Evolutionary conservation across 2,797 vertebrate species (phyloP).

Genomic region (Sphaeramia orbicularis): DNA sequence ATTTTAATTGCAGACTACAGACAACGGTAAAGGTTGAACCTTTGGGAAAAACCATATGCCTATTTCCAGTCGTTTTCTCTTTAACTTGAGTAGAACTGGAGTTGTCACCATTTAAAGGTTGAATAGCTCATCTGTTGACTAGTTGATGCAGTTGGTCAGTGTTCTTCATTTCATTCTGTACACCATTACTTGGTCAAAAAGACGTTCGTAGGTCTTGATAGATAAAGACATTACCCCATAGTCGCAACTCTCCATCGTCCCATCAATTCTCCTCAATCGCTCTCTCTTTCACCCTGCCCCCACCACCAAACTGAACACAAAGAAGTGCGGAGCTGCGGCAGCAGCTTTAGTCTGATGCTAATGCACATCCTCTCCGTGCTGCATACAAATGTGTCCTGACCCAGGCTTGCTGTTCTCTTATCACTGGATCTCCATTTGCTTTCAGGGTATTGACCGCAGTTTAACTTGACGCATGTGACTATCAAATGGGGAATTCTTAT

Average conservation of each 20-base stretch:
- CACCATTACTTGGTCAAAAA: conserved; percentile 44
- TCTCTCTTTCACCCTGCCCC: conserved; percentile 76
- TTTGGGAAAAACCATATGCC: neutral
- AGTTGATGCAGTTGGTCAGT: conserved; percentile 36
- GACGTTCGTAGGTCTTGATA: conserved; percentile 61
- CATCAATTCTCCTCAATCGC: conserved; percentile 65
- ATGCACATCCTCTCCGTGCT: conserved; percentile 83
- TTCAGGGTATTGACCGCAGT: conserved; percentile 69
- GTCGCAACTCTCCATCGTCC: conserved; percentile 86
- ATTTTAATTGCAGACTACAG: conserved; percentile 25
- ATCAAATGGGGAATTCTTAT: conserved; percentile 43
- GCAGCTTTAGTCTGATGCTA: conserved; percentile 87
- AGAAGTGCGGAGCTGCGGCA: conserved; percentile 81
- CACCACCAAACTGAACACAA: conserved; percentile 79
- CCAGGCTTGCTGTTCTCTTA: conserved; percentile 76
- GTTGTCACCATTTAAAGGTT: conserved; percentile 6
- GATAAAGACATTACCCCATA: conserved; percentile 56
- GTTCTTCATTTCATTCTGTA: conserved; percentile 34
- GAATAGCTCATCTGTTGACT: conserved; percentile 20
- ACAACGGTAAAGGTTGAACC: conserved; percentile 18
- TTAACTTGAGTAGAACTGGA: neutral
- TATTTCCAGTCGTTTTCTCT: neutral
- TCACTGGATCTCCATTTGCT: conserved; percentile 75
- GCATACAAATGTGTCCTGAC: conserved; percentile 86
- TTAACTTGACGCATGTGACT: conserved; percentile 67